Evolutionary conservation across 2,797 vertebrate species (phyloP).

Genomic region (Champsocephalus gunnari): DNA sequence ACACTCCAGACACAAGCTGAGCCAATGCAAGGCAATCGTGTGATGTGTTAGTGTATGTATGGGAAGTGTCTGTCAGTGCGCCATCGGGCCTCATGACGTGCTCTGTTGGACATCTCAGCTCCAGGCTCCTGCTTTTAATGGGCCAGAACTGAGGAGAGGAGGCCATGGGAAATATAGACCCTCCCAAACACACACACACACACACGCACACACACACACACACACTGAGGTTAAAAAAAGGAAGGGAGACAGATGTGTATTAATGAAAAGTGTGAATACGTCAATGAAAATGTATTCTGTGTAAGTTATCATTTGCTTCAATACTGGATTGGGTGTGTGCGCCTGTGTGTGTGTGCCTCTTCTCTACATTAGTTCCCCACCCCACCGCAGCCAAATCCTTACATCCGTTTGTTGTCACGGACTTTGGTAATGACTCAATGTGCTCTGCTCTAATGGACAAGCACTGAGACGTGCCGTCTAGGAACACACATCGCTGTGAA

Average conservation of each 20-base stretch:
- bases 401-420: constrained; percentile 49
- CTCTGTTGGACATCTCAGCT: constrained; percentile 64
- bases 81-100: constrained; percentile 66
- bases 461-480: constrained; percentile 38
- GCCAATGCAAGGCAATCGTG: constrained; percentile 55
- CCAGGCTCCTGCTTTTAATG: constrained; percentile 66
- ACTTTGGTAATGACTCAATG: constrained; percentile 53
- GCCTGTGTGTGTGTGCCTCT: not conserved
- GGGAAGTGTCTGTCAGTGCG: constrained; percentile 64
- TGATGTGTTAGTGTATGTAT: constrained; percentile 63
- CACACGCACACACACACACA: constrained; percentile 22
- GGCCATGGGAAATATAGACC: constrained; percentile 42
- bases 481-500: constrained; percentile 25
- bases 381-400: constrained; percentile 38
- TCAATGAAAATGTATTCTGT: constrained; percentile 13
- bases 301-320: constrained; percentile 14
- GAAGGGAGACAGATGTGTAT: constrained; percentile 26
- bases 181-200: constrained; percentile 4
- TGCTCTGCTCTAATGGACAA: constrained; percentile 52
- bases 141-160: constrained; percentile 66
- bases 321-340: constrained; percentile 28
- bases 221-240: constrained; percentile 15
- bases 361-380: constrained; percentile 17
- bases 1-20: constrained; percentile 51
- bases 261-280: constrained; percentile 22